Percentiles rank a stretch among this genome's conserved stretches.
These are phyloP conservation scores for Cabera pusaria DNA, from an alignment of 2,888 invertebrate species.

Conservation along the genomic window DNA sequence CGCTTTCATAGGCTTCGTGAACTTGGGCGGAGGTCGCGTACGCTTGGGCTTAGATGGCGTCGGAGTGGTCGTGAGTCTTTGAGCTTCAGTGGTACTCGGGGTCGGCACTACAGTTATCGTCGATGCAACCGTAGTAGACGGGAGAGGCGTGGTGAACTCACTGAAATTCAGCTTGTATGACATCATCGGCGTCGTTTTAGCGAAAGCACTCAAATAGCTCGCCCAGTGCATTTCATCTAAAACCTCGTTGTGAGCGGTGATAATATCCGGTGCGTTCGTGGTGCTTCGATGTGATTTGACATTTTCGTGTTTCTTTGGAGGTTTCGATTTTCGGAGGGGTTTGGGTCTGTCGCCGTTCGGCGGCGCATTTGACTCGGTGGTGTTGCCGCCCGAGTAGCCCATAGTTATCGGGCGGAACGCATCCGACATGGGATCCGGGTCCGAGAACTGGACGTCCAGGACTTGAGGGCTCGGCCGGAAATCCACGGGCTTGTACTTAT, in stretches of 20 bases:
- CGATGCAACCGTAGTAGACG: conserved; percentile 36
- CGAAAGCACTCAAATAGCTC: conserved; percentile 62
- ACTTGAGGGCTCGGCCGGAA: conserved; percentile 74
- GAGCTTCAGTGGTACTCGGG: conserved; percentile 21
- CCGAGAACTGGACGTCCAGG: conserved; percentile 57
- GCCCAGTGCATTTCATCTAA: conserved; percentile 62
- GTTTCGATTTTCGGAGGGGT: conserved; percentile 52
- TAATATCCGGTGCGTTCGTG: conserved; percentile 64
- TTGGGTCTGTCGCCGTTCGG: conserved; percentile 43
- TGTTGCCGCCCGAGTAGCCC: conserved; percentile 43
- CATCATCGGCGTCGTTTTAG: conserved; percentile 70
- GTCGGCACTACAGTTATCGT: conserved; percentile 27
- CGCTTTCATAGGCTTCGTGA: conserved; percentile 56
- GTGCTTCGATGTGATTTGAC: conserved; percentile 51
- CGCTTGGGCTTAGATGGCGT: conserved; percentile 54
- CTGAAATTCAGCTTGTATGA: conserved; percentile 43
- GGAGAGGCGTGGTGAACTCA: conserved; percentile 40
- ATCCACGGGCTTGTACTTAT: conserved; percentile 54
- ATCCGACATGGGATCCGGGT: conserved; percentile 56
- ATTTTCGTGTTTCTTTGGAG: conserved; percentile 56
- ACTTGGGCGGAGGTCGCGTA: conserved; percentile 68
- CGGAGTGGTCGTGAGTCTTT: conserved; percentile 36
- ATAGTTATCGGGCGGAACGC: conserved; percentile 69
- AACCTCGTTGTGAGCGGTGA: conserved; percentile 50
- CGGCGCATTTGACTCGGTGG: conserved; percentile 33